phyloP scores from a whole-genome alignment of 2,797 vertebrate species.

The Picus viridis region DNA sequence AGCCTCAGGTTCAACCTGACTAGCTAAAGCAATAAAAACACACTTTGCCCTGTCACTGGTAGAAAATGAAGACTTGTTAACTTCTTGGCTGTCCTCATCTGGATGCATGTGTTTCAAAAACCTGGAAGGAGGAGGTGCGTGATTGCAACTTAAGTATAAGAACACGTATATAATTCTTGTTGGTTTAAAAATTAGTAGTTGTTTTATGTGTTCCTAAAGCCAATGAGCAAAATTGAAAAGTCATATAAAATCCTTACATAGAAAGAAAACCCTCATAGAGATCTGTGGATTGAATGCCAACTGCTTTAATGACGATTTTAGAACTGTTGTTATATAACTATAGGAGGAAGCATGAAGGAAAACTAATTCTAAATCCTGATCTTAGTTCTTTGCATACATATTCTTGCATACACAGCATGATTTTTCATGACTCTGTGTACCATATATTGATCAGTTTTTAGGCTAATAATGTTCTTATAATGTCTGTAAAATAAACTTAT shows the following conservation, averaged over 20 bases:
- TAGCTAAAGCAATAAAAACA: conserved; percentile 15
- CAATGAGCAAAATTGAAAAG: background rate
- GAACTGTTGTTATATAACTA: background rate
- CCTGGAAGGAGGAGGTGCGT: background rate
- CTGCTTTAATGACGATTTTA: background rate
- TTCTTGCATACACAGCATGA: background rate
- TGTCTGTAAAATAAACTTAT: background rate
- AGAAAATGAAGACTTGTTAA: background rate
- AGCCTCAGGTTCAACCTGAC: background rate
- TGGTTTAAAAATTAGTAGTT: background rate
- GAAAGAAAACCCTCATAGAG: background rate
- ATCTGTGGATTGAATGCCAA: background rate
- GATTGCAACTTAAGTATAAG: background rate
- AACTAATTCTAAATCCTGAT: background rate
- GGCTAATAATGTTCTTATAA: background rate
- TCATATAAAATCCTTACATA: background rate
- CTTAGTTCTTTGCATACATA: background rate
- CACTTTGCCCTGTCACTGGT: background rate
- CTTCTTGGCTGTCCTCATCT: background rate
- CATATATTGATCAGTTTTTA: background rate
- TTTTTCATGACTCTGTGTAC: background rate
- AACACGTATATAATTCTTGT: background rate
- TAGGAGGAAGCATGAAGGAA: background rate
- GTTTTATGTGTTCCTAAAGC: background rate
- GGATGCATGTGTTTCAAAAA: background rate